phyloP scores from a whole-genome alignment of 2,113 vertebrate species.

The Psettodes erumei region DNA sequence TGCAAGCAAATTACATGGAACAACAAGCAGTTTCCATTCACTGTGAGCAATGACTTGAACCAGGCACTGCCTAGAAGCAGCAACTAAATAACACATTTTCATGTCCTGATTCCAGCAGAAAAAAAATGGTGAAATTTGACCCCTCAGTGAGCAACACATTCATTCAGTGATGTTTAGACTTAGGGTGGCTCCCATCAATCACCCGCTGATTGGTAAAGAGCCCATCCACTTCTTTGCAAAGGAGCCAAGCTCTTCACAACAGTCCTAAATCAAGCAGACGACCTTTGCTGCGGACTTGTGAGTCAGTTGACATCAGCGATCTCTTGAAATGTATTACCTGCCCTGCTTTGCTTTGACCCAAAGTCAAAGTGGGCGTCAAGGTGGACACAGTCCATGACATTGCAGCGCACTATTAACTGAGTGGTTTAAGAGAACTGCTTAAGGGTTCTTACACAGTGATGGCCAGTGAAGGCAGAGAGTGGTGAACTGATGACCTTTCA shows the following conservation, averaged over 20 bases:
- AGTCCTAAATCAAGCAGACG: background rate
- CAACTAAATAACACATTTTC: background rate
- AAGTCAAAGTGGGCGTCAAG: background rate
- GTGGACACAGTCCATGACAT: constrained; percentile 20
- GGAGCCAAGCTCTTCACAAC: background rate
- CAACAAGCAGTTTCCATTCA: background rate
- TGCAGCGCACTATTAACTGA: constrained; percentile 9
- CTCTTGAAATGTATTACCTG: constrained; percentile 2
- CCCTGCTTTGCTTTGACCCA: constrained; percentile 8
- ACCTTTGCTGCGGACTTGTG: too few species aligned
- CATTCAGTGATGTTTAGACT: too few species aligned
- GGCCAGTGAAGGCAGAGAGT: constrained; percentile 1
- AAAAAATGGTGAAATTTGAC: background rate
- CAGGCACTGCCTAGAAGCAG: background rate
- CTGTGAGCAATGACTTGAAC: background rate
- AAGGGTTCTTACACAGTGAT: constrained; percentile 12
- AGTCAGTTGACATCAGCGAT: constrained; percentile 4
- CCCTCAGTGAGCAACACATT: background rate
- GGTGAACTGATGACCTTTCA: constrained; percentile 30
- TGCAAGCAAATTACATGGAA: background rate
- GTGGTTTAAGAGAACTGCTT: background rate
- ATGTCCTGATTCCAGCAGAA: background rate
- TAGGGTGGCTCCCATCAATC: background rate
- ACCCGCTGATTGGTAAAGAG: background rate
- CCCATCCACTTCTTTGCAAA: background rate